Conservation (phyloP, 2,797 vertebrate genomes). For the Arctocebus calabarensis region DNA sequence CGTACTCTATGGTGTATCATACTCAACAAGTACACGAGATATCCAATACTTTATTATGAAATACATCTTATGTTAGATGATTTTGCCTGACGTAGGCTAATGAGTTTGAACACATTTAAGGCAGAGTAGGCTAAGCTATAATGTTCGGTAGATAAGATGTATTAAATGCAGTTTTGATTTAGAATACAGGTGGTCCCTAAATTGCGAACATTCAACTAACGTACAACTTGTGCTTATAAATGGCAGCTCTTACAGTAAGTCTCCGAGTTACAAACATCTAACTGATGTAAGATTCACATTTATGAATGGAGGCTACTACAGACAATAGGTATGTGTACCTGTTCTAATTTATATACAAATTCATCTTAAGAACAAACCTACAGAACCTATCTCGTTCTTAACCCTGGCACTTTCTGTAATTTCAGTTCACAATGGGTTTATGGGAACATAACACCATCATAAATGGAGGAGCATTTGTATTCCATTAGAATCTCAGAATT, state of each 20-base stretch:
- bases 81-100: not conserved
- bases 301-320: no score
- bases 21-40: not conserved
- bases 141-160: not conserved
- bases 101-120: not conserved
- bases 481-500: not conserved
- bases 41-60: not conserved
- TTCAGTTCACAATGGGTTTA: not conserved
- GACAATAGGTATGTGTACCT: no score
- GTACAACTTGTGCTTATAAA: no score
- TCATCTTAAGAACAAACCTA: no score
- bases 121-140: not conserved
- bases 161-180: not conserved
- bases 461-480: not conserved
- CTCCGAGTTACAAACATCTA: no score
- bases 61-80: not conserved
- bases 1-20: not conserved
- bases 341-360: no score
- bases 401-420: not conserved
- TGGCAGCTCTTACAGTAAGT: no score
- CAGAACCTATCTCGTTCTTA: no score
- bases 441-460: not conserved
- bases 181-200: no score
- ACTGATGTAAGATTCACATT: no score
- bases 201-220: no score